Evolutionary conservation across 2,113 vertebrate species (phyloP).

Genomic region (Eulemur rufifrons): DNA sequence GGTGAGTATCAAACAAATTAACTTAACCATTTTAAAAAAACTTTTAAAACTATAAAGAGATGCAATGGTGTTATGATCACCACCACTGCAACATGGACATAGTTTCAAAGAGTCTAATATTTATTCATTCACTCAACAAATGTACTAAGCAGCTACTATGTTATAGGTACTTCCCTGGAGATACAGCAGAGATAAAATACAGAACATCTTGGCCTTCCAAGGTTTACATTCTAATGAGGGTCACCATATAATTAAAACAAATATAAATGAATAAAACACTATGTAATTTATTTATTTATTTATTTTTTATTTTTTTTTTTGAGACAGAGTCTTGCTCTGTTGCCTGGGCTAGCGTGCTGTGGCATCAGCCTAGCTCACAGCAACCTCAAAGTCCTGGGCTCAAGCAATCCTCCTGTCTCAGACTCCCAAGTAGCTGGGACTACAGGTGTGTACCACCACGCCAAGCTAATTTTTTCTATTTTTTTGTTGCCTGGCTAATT

Average conservation of each 20-base stretch:
- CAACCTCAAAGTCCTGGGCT: too few relatives aligned
- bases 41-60: background rate
- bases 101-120: background rate
- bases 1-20: background rate
- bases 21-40: constrained; percentile 9
- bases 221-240: background rate
- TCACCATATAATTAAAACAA: background rate
- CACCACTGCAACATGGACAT: background rate
- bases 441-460: too few relatives aligned
- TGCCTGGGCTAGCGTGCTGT: too few relatives aligned
- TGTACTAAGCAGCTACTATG: background rate
- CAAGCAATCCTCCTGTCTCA: too few relatives aligned
- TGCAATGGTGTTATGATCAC: background rate
- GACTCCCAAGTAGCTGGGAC: too few relatives aligned
- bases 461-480: too few relatives aligned
- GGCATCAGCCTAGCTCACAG: too few relatives aligned
- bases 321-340: too few relatives aligned
- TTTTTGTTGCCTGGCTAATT: too few relatives aligned
- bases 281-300: background rate
- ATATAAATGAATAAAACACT: background rate
- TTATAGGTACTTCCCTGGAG: background rate
- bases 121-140: background rate
- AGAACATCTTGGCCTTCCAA: background rate
- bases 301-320: too few relatives aligned
- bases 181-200: background rate